Base-by-base conservation (phyloP, 1,140 invertebrate species). In the Subanguina moxae region DNA sequence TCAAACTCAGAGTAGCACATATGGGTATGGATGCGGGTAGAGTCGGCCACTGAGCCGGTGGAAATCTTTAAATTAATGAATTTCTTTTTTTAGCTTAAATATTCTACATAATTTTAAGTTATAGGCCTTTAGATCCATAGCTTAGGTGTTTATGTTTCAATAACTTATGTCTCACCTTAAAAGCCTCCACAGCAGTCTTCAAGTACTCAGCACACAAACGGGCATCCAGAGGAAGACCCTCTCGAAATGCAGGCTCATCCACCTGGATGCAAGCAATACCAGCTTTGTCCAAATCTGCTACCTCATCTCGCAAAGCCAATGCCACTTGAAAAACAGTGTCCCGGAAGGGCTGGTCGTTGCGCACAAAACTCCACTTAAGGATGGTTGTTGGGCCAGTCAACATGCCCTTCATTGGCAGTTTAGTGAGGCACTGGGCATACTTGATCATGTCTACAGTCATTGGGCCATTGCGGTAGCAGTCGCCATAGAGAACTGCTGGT, bases 1-100 rank as follows among this genome's bases (percentile, higher is more conserved):
- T 57, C 62, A 52, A 70, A 70, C 27, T 70, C 67, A n/a, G 67
- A 70, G 23, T 70, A 70, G 32, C 68, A 70, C 68, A 70, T 70
- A 68, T 70, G 68, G 8, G 68, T 57, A 25, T 70, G 68, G 57
- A 70, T 70, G 27, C 70, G 68, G 38, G 68, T 70, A 9, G 57
- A 57, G 52, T 70, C 68, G 17, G 32, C 45, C 9, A 70, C 68
- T 28, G 62, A 38, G 30, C 67, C 38, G n/a, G 68, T 69, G 25
- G 67, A 56, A 17, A 70, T 70, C 52, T 69, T 38, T n/a, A n/a
- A 38, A 38, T 38, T 38, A 38, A n/a, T n/a, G n/a, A n/a, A n/a
- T n/a, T n/a, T n/a, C n/a, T n/a, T n/a, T n/a, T n/a, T n/a, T n/a
- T n/a, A n/a, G n/a, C n/a, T n/a, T n/a, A n/a, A n/a, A n/a, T n/a